Percentiles rank a stretch among this genome's conserved stretches.
These are phyloP conservation scores for Neodiprion virginianus DNA, from an alignment of 1,140 invertebrate genomes.

Conservation along the genomic window DNA sequence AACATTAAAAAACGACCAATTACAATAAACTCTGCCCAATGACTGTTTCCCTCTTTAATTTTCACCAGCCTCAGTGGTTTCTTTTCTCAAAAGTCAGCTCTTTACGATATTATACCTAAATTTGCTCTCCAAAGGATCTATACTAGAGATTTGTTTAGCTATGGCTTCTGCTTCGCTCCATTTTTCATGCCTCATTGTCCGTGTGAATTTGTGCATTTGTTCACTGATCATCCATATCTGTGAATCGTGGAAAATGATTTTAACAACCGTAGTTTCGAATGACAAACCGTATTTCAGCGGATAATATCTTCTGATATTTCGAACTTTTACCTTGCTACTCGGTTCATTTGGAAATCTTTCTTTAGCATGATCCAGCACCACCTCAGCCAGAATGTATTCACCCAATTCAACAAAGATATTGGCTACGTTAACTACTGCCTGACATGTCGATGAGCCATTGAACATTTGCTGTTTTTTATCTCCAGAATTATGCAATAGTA, in stretches of 20 bases:
- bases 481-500: conserved; percentile 76
- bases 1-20: conserved; percentile 39
- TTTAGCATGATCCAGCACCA: conserved; percentile 66
- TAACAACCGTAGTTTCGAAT: not conserved
- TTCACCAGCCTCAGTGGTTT: not conserved
- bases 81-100: not conserved
- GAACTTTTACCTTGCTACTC: conserved; percentile 47
- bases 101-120: conserved; percentile 49
- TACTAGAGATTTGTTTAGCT: conserved; percentile 74
- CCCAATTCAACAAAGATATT: conserved; percentile 70
- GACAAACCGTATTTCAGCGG: not conserved
- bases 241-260: conserved; percentile 36
- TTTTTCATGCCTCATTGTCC: conserved; percentile 70
- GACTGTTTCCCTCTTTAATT: not conserved
- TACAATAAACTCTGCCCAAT: not conserved
- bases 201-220: conserved; percentile 67
- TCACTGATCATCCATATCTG: conserved; percentile 76
- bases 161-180: conserved; percentile 79
- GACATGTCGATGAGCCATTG: conserved; percentile 74
- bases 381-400: conserved; percentile 64
- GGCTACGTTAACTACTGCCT: conserved; percentile 75
- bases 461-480: conserved; percentile 66
- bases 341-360: conserved; percentile 70
- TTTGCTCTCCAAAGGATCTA: conserved; percentile 73
- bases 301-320: not conserved